Base-by-base conservation (phyloP, 1,140 invertebrate species). In the Radopholus similis region DNA sequence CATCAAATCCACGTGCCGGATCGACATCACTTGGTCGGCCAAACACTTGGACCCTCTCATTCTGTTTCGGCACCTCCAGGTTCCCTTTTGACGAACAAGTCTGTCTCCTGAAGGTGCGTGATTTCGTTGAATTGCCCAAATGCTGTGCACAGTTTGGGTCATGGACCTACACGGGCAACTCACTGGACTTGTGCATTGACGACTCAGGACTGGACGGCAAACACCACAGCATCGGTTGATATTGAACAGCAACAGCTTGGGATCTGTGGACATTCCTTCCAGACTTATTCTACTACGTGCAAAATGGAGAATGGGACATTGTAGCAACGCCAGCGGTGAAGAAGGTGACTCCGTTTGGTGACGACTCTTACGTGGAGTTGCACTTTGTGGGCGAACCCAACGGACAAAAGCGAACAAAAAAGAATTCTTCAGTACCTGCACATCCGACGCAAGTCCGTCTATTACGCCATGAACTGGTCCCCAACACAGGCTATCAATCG, bases 21-120 rank as follows among this genome's bases (percentile, higher is more conserved):
- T 98, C 82, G 93, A 98, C 86, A 97, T 98, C 85, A 95, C 92
- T 69, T 97, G 93, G 92, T n/a, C n/a, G n/a, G n/a, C n/a, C n/a
- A n/a, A n/a, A n/a, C n/a, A n/a, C n/a, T n/a, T n/a, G n/a, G n/a
- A n/a, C n/a, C n/a, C n/a, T n/a, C n/a, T n/a, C n/a, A n/a, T n/a
- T n/a, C n/a, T n/a, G n/a, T n/a, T n/a, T n/a, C n/a, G n/a, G n/a
- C n/a, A n/a, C n/a, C n/a, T n/a, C n/a, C n/a, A n/a, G n/a, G n/a
- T 74, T 74, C 64, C 75, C 72, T 8, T 74, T 76, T 18, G 85
- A 86, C 64, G 82, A 80, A 40, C 85, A 86, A 73, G 81, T 85
- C 66, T 86, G 84, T 65, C 79, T 77, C 35, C 78, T 85, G 75
- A 76, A 83, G 51, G 77, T 80, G 40, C 15, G 30, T 6, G 1